Percentiles rank a stretch among this genome's conserved stretches.
These are phyloP conservation scores for Pelobates cultripes DNA, from an alignment of 2,797 vertebrate genomes.

Conservation along the genomic window DNA sequence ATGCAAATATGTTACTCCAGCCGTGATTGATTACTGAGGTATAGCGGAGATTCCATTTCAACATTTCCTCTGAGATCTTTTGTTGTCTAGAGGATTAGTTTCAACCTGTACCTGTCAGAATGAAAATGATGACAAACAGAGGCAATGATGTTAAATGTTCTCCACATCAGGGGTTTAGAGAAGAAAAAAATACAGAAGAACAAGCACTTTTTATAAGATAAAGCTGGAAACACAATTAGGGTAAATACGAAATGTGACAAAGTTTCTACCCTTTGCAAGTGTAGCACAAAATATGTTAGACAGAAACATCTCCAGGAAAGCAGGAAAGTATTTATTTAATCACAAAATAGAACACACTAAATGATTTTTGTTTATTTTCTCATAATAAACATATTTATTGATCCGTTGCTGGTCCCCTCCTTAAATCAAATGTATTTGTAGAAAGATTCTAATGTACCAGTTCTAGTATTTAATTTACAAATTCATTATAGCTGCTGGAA, in stretches of 20 bases:
- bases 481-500: too few relatives aligned
- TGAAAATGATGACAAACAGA: slow-evolving; percentile 54
- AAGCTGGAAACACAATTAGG: slow-evolving; percentile 27
- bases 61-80: slow-evolving; percentile 52
- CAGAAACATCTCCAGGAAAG: not conserved
- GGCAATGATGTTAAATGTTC: slow-evolving; percentile 51
- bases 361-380: not conserved
- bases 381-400: not conserved
- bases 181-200: slow-evolving; percentile 21
- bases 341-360: not conserved
- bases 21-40: slow-evolving; percentile 53
- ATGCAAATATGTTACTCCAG: slow-evolving; percentile 53
- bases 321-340: not conserved
- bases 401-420: too few relatives aligned
- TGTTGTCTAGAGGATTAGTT: slow-evolving; percentile 53
- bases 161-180: slow-evolving; percentile 26
- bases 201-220: slow-evolving; percentile 25
- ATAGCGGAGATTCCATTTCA: slow-evolving; percentile 47
- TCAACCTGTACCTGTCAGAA: slow-evolving; percentile 55
- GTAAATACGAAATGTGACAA: not conserved
- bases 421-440: too few relatives aligned
- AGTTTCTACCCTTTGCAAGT: slow-evolving; percentile 7
- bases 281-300: not conserved
- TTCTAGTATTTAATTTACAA: too few relatives aligned
- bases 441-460: too few relatives aligned